Evolutionary conservation across 2,888 invertebrate genomes (phyloP), one percentile per base, ranked within the genome.

Genomic region (Malthinus flaveolus): DNA sequence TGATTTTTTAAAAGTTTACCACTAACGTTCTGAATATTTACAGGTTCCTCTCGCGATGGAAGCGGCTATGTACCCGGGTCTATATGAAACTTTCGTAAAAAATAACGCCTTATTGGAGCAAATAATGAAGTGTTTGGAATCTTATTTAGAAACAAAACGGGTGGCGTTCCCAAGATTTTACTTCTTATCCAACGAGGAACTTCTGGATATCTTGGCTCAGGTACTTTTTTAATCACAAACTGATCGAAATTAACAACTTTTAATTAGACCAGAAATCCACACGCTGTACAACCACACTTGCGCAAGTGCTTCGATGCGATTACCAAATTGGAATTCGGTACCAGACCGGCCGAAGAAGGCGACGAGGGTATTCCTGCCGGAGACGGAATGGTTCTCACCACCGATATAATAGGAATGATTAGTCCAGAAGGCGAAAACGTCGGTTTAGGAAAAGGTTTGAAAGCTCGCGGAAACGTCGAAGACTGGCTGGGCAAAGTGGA

Each of bases 401-500:
- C 90, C 8, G 94, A 95, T 72, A 95, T 95, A 32, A 75, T 91
- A 12, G 92, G 93, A 0, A 95, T 95, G 90, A 81, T 94, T 1
- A 95, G 95, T 8, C 94, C 95, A 0, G 95, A 95, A 79, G 89
- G 88, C 11, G 95, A 95, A 74, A 85, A 87, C 62, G 87, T 95
- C 3, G 82, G 83, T 42, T 82, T 95, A 7, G 89, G 88, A 47
- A 92, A 88, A 87, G 95, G 88, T 15, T 81, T 89, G 7, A 94
- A 93, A 78, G 93, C 92, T 0, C 83, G 94, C 51, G 95, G 95
- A 0, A 93, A 94, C 70, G 94, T 95, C 0, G 95, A 95, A 78
- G 92, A 94, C 71, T 95, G 95, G 95, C 79, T 95, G 7, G 87
- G 91, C 1, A 94, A 93, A 79, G 95, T 95, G 1, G 95, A 95